Conservation (phyloP, 2,797 vertebrate genomes). For the Coreius guichenoti region DNA sequence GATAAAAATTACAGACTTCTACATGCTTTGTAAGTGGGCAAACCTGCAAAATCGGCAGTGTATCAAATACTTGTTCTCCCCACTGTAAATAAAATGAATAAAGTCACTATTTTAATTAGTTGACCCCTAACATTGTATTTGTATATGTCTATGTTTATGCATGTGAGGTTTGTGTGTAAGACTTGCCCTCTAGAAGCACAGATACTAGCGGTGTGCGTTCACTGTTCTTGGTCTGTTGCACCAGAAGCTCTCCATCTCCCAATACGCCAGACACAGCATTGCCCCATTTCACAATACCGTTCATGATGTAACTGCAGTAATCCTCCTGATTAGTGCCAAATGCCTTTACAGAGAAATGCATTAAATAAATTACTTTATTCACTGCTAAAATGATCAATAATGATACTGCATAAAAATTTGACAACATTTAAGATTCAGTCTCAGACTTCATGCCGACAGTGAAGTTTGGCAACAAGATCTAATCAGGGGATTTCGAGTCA, state of each 20-base stretch:
- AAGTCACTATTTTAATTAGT: not conserved
- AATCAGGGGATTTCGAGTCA: not conserved
- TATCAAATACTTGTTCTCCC: too few species aligned
- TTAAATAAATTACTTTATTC: not conserved
- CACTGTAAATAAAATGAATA: not conserved
- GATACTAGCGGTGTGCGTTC: conserved; percentile 94
- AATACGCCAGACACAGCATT: conserved; percentile 89
- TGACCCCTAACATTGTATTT: not conserved
- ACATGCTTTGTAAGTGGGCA: too few species aligned
- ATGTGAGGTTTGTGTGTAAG: not conserved
- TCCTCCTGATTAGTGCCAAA: conserved; percentile 97
- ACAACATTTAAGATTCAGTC: not conserved
- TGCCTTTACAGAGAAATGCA: conserved; percentile 74
- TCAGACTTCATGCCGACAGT: not conserved
- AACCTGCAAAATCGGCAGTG: too few species aligned
- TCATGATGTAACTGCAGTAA: conserved; percentile 96
- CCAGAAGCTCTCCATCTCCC: conserved; percentile 91
- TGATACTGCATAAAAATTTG: not conserved
- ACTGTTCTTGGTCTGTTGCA: conserved; percentile 95
- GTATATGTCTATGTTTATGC: conserved; percentile 6
- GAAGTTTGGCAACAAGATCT: not conserved
- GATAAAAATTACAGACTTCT: too few species aligned
- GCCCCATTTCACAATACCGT: conserved; percentile 94
- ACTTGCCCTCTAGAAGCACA: conserved; percentile 90
- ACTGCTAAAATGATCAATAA: not conserved